These are phyloP conservation scores for Sesia apiformis DNA, from an alignment of 2,888 invertebrate genomes.

Conservation along the genomic window DNA sequence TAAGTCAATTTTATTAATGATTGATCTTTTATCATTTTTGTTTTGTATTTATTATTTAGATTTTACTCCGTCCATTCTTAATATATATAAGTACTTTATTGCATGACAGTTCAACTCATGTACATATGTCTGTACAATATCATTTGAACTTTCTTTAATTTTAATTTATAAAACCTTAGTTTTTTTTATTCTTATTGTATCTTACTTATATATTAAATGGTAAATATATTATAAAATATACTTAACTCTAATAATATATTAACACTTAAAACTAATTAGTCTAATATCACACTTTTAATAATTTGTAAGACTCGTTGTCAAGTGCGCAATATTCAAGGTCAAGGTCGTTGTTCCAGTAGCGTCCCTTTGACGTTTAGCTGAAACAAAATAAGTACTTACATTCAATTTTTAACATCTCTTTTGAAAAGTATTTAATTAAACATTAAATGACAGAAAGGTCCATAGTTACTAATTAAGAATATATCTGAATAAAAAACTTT, in stretches of 20 bases:
- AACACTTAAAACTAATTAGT: constrained; percentile 44
- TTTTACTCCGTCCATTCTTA: too few relatives aligned
- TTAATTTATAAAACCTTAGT: too few relatives aligned
- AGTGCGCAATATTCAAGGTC: not conserved
- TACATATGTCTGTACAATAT: too few relatives aligned
- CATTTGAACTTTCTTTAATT: too few relatives aligned
- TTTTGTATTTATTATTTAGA: too few relatives aligned
- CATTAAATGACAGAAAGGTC: too few relatives aligned
- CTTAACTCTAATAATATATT: constrained; percentile 39
- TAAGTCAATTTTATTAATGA: too few relatives aligned
- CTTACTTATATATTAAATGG: constrained; percentile 4
- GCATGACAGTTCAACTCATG: too few relatives aligned
- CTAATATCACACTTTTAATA: constrained; percentile 63
- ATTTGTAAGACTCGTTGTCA: not conserved
- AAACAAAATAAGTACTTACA: constrained; percentile 34
- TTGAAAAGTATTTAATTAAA: too few relatives aligned
- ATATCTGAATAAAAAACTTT: constrained; percentile 2
- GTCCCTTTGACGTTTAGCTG: constrained; percentile 68
- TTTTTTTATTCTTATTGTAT: not conserved
- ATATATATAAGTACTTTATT: too few relatives aligned
- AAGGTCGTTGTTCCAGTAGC: constrained; percentile 42
- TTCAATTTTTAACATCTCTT: not conserved
- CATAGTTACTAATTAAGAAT: too few relatives aligned
- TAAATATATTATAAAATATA: not conserved
- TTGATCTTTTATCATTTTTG: too few relatives aligned